Evolutionary conservation across 2,888 invertebrate species (phyloP).

Genomic region (Syrista parreyssii): DNA sequence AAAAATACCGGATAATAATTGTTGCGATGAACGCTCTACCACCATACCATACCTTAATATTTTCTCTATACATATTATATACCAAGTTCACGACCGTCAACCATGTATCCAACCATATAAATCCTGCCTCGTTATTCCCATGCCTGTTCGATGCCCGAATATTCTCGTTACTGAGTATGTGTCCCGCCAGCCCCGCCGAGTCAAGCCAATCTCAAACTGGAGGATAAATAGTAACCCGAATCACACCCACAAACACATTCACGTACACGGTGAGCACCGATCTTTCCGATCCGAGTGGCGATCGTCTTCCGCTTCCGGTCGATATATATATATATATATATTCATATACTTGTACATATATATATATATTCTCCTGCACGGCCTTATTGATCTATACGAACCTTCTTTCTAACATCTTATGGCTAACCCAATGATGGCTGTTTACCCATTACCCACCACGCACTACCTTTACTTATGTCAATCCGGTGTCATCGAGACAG

Average conservation of each 20-base stretch:
- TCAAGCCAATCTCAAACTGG: constrained; percentile 57
- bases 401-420: constrained; percentile 13
- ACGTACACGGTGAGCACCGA: constrained; percentile 65
- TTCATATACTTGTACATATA: background rate
- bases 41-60: background rate
- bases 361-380: constrained; percentile 32
- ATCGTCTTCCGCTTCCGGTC: constrained; percentile 30
- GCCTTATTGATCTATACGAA: constrained; percentile 19
- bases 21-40: constrained; percentile 11
- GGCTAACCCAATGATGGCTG: background rate
- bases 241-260: constrained; percentile 47
- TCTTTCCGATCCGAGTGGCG: constrained; percentile 54
- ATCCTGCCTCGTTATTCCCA: background rate
- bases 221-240: constrained; percentile 56
- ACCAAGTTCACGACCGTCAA: background rate
- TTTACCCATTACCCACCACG: background rate
- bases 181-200: constrained; percentile 66
- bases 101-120: background rate
- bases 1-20: constrained; percentile 25
- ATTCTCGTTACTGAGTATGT: background rate
- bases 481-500: background rate
- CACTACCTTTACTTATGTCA: background rate
- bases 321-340: background rate
- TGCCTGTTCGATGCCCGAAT: background rate
- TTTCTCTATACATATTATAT: background rate